Percentiles rank a stretch among this genome's conserved stretches.
phyloP scores from a whole-genome alignment of 2,113 vertebrate species.

The Mormyrus lacerda region DNA sequence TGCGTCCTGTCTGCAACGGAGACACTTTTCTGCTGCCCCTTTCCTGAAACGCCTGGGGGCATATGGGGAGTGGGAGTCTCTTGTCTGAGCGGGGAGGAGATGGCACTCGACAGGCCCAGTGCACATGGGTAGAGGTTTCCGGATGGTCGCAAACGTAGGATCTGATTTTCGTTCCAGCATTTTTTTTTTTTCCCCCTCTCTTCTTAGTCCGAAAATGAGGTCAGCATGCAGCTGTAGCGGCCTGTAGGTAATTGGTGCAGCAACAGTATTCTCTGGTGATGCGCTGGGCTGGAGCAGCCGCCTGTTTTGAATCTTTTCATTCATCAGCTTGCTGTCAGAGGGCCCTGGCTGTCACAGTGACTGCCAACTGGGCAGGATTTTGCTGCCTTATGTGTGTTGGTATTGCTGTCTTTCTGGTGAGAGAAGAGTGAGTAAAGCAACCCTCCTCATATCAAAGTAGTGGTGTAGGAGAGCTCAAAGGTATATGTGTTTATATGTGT shows the following conservation, averaged over 20 bases:
- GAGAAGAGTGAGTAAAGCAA: not conserved
- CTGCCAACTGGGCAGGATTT: not conserved
- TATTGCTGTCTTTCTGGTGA: not conserved
- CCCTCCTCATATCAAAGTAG: not conserved
- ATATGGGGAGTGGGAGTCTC: not conserved
- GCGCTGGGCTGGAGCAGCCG: not conserved
- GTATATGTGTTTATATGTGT: not conserved
- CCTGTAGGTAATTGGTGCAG: not conserved
- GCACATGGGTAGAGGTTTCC: not conserved
- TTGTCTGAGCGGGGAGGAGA: not conserved
- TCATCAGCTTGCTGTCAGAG: not conserved
- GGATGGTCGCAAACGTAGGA: not conserved
- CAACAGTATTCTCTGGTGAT: not conserved
- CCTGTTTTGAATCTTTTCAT: not conserved
- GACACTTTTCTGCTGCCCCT: not conserved
- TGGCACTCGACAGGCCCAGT: not conserved
- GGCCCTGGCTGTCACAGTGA: slow-evolving; percentile 4
- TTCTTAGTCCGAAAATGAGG: not conserved
- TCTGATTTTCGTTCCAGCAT: not conserved
- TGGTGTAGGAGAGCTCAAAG: not conserved
- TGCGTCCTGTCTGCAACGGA: not conserved
- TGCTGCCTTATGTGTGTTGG: not conserved
- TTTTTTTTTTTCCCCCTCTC: not conserved
- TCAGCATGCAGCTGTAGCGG: not conserved
- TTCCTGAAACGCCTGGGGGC: not conserved